A percentile compares a stretch with the other conserved stretches of the same genome.
phyloP scores from a whole-genome alignment of 2,888 invertebrate species.

The Epistrophella euchroma region DNA sequence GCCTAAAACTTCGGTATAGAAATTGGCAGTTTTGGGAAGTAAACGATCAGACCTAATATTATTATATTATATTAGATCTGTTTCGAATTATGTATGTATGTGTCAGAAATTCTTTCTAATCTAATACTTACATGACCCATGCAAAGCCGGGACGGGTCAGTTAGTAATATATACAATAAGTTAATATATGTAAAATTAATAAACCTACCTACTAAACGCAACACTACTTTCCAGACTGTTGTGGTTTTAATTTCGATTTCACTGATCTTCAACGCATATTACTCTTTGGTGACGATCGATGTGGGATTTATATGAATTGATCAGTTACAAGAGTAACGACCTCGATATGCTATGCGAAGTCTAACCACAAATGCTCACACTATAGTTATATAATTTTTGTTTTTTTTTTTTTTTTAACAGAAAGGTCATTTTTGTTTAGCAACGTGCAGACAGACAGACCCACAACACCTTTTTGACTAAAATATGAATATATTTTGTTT shows the following conservation, averaged over 20 bases:
- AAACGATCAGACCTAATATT: no score
- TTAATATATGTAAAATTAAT: neutral
- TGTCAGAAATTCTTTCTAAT: no score
- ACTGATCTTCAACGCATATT: neutral
- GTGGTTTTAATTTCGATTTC: conserved; percentile 37
- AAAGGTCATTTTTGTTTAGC: conserved; percentile 56
- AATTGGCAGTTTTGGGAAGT: no score
- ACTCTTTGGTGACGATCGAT: neutral
- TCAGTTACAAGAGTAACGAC: conserved; percentile 69
- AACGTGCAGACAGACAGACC: conserved; percentile 18
- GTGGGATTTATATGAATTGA: conserved; percentile 20
- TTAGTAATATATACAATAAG: no score
- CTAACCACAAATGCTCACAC: conserved; percentile 24
- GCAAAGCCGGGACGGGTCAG: no score
- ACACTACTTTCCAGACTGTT: neutral
- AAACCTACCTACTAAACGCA: neutral
- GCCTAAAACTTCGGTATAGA: no score
- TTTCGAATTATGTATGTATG: no score
- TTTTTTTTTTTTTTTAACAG: neutral
- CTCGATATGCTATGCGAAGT: conserved; percentile 46
- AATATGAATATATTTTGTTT: conserved; percentile 19
- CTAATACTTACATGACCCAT: no score
- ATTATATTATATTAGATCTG: no score
- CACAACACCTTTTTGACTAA: conserved; percentile 5
- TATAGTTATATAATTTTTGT: conserved; percentile 19